phyloP scores from a whole-genome alignment of 2,888 invertebrate genomes.

The Syrista parreyssii region DNA sequence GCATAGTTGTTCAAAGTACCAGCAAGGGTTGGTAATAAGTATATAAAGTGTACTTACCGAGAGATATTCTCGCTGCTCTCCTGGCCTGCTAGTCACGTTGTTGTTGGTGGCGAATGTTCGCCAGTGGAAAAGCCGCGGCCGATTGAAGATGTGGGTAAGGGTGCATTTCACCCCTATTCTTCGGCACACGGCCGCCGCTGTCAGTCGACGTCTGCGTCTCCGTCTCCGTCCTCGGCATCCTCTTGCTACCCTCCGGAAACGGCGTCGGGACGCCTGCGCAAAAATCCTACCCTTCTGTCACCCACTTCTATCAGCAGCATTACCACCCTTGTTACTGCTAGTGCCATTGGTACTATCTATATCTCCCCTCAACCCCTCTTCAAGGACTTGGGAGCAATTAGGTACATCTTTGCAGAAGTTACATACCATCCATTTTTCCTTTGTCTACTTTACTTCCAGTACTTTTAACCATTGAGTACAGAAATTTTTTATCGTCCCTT shows the following conservation, averaged over 20 bases:
- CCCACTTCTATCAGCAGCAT: neutral
- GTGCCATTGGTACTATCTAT: conserved; percentile 13
- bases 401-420: neutral
- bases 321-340: conserved; percentile 6
- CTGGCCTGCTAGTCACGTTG: conserved; percentile 40
- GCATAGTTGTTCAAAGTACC: neutral
- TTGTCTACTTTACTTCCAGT: neutral
- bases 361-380: neutral
- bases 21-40: neutral
- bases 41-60: neutral
- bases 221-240: conserved; percentile 53
- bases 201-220: conserved; percentile 55
- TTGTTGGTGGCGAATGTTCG: conserved; percentile 45
- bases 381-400: conserved; percentile 8
- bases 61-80: conserved; percentile 29
- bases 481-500: too few relatives aligned
- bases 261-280: conserved; percentile 42
- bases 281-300: neutral
- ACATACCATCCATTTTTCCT: neutral
- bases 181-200: conserved; percentile 59
- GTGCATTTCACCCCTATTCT: conserved; percentile 55
- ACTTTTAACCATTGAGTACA: neutral
- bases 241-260: conserved; percentile 51
- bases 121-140: conserved; percentile 54
- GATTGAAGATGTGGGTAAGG: conserved; percentile 50